Evolutionary conservation across 1,140 invertebrate species (phyloP), one percentile per base, ranked within the genome.

Genomic region (Drosophila pseudoananassae): DNA sequence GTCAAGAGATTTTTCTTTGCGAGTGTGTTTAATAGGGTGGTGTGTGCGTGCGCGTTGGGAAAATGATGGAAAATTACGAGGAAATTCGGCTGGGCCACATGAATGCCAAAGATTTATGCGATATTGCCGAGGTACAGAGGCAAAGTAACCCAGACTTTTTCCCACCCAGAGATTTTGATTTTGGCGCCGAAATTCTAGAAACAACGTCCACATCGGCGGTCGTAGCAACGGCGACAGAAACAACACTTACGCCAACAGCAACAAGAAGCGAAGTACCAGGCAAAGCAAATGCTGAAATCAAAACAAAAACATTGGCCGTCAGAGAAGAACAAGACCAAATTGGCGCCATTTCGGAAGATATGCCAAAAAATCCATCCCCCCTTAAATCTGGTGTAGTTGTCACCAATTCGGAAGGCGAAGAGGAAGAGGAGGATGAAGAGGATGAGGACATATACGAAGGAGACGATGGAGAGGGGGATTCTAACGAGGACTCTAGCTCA

Each of bases 401-500:
- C 14, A 8, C 40, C 14, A 17, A 78, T 1, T 81, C 78, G 43
- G 82, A 87, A 1, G 81, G 64, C 1, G 78, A 78, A 6, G 83
- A 83, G 0, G 74, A 71, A 0, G 76, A 83, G 3, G 80, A 74
- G 3, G 85, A 87, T 12, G 83, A 78, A 17, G 73, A 50, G 14
- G 60, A 89, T 5, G 61, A 80, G 10, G 72, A 90, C 3, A 66
- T 76, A n/a, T 69, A 89, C 3, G 74, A 79, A 15, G 79, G 85
- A 4, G 84, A 73, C 23, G 77, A 81, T n/a, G 95, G 94, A 6
- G 43, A 81, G 20, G 95, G 94, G 14, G 43, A 46, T 49, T 56
- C 59, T n/a, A 61, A 69, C 15, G 79, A 89, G 12, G 93, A 94
- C 81, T 93, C 94, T 1, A 93, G 94, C 31, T 78, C 90, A n/a